Base-by-base conservation (phyloP, 2,797 vertebrate genomes). In the Labeo calbasu region DNA sequence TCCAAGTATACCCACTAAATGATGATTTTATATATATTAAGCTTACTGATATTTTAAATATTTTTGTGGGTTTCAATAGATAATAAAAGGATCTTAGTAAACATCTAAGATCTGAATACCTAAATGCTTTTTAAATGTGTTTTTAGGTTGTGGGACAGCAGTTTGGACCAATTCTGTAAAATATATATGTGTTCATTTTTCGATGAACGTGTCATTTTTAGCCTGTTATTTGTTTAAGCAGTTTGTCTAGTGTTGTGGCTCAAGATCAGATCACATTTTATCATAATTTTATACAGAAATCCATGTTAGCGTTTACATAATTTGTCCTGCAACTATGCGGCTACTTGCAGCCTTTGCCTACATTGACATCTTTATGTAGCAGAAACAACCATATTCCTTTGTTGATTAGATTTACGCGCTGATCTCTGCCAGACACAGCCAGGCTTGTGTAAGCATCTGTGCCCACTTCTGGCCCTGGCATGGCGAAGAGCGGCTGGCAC, bases 371-470 rank as follows among this genome's bases (percentile, higher is more conserved):
- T 40, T 50, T 65, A 53, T 73, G 68, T 70, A 48, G 80, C 80
- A 61, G 70, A n/a, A 73, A 50, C 80, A 63, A 61, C 70, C 46
- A 55, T 83, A 55, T 77, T 77, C 65, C 63, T 68, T 48, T 77
- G 82, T 59, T 59, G 82, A 59, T 83, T 57, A 77, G 63, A 69
- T 69, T 57, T 69, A 77, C 0, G 51, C 0, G 4, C 57, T 72
- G 53, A 81, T 72, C 17, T 2, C 80, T 83, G 63, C 73, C 82
- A 83, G 82, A 83, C n/a, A 55, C 73, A 69, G 63, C 19, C 82
- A 77, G 63, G 73, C 73, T 77, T 83, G 65, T 83, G 72, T 83
- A 83, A 83, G 82, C 73, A 83, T 83, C 82, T 83, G 82, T 83
- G 82, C 72, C 75, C 63, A 69, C 63, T 83, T 70, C 82, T 68